Percentiles rank a stretch among this genome's conserved stretches.
These are phyloP conservation scores for Campoletis raptor DNA, from an alignment of 2,888 invertebrate genomes.

Conservation along the genomic window DNA sequence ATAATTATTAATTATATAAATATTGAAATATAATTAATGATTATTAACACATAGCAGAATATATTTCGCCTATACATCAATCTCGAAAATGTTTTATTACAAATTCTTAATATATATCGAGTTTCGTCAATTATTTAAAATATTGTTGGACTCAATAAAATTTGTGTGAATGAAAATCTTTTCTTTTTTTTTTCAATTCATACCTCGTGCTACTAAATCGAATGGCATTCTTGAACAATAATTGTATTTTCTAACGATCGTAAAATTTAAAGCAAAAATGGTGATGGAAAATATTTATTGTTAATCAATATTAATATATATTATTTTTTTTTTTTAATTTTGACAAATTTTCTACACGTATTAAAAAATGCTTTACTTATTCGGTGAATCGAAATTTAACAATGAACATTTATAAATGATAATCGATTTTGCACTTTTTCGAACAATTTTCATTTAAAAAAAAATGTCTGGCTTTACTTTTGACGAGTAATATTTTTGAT, in stretches of 20 bases:
- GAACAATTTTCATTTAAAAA: background rate
- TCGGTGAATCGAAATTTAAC: background rate
- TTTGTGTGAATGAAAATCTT: background rate
- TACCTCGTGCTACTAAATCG: background rate
- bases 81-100: background rate
- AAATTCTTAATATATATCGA: background rate
- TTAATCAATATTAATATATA: background rate
- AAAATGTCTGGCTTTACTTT: background rate
- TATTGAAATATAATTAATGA: slow-evolving; percentile 19
- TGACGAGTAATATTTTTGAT: background rate
- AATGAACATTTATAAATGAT: background rate
- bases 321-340: background rate
- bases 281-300: slow-evolving; percentile 12
- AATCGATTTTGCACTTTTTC: background rate
- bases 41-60: slow-evolving; percentile 22
- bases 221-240: background rate
- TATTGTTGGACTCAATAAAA: background rate
- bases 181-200: background rate
- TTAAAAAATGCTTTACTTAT: background rate
- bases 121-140: background rate
- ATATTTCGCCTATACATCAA: slow-evolving; percentile 1
- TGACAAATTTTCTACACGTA: background rate
- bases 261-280: background rate
- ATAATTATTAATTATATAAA: slow-evolving; percentile 4
- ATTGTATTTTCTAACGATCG: slow-evolving; percentile 4